Conservation (phyloP, 2,888 invertebrate species). For the Chrysodeixis includens region DNA sequence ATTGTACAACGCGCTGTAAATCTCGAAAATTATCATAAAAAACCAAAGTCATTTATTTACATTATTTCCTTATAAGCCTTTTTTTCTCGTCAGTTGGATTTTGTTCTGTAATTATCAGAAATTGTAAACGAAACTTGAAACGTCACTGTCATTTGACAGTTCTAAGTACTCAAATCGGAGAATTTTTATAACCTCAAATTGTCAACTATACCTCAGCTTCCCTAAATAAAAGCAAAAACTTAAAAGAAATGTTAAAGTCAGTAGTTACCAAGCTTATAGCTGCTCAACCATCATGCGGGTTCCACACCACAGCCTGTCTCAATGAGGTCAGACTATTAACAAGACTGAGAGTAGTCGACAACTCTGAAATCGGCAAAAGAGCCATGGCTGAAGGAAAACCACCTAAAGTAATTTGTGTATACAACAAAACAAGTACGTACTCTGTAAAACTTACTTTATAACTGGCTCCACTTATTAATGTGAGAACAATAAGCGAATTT, state of each 20-base stretch:
- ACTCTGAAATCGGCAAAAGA: slow-evolving; percentile 97
- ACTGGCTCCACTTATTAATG: neutral
- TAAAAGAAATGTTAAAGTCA: slow-evolving; percentile 75
- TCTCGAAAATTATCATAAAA: too few relatives aligned
- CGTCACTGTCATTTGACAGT: neutral
- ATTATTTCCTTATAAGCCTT: too few relatives aligned
- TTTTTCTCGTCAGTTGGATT: too few relatives aligned
- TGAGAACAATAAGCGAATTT: too few relatives aligned
- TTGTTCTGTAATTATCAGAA: too few relatives aligned
- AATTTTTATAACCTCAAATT: neutral
- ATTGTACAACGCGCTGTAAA: too few relatives aligned
- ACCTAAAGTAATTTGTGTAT: slow-evolving; percentile 97
- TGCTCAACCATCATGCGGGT: slow-evolving; percentile 64
- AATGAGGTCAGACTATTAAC: slow-evolving; percentile 93
- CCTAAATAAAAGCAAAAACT: too few relatives aligned
- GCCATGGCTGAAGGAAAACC: slow-evolving; percentile 98
- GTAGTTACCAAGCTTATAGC: slow-evolving; percentile 68
- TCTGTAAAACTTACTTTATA: neutral
- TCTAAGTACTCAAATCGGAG: too few relatives aligned
- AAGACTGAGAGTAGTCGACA: slow-evolving; percentile 97
- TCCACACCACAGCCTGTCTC: slow-evolving; percentile 90
- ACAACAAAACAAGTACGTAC: slow-evolving; percentile 92
- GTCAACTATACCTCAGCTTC: too few relatives aligned
- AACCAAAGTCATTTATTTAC: too few relatives aligned
- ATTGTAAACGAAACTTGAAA: neutral